Conservation (phyloP, 2,888 invertebrate species). For the Chaetoderma sp. region DNA sequence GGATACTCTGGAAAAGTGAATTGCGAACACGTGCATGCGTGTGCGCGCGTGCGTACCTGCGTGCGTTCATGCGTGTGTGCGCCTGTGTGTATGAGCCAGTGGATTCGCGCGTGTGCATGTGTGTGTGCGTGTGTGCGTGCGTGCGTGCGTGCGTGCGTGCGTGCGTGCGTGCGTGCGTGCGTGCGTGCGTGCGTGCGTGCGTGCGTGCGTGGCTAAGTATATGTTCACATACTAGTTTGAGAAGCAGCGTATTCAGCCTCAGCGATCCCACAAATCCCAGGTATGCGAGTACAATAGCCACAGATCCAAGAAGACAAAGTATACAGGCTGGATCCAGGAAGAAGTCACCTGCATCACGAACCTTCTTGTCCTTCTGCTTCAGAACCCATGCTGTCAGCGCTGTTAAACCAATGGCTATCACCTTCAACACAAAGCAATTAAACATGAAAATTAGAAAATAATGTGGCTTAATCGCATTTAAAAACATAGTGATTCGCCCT, state of each 20-base stretch:
- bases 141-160: no score
- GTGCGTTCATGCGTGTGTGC: no score
- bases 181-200: no score
- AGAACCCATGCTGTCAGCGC: constrained; percentile 57
- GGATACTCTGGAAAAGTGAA: no score
- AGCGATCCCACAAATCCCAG: constrained; percentile 62
- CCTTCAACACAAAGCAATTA: constrained; percentile 49
- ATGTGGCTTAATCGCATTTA: background rate
- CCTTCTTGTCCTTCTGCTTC: constrained; percentile 54
- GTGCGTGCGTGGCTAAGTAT: no score
- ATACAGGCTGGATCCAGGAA: constrained; percentile 63
- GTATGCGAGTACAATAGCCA: constrained; percentile 53
- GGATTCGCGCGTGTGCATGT: no score
- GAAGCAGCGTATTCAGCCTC: constrained; percentile 58
- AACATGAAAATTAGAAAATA: background rate
- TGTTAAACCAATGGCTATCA: constrained; percentile 48
- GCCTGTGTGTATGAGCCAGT: no score
- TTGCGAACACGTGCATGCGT: no score
- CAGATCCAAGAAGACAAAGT: constrained; percentile 55
- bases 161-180: no score
- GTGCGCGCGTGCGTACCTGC: no score
- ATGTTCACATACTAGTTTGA: constrained; percentile 57
- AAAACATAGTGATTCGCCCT: no score
- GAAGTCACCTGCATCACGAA: constrained; percentile 59
- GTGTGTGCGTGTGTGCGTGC: no score